A percentile compares a stretch with the other conserved stretches of the same genome.
These are phyloP conservation scores for Ruditapes philippinarum DNA, from an alignment of 1,140 invertebrate genomes.

Conservation along the genomic window DNA sequence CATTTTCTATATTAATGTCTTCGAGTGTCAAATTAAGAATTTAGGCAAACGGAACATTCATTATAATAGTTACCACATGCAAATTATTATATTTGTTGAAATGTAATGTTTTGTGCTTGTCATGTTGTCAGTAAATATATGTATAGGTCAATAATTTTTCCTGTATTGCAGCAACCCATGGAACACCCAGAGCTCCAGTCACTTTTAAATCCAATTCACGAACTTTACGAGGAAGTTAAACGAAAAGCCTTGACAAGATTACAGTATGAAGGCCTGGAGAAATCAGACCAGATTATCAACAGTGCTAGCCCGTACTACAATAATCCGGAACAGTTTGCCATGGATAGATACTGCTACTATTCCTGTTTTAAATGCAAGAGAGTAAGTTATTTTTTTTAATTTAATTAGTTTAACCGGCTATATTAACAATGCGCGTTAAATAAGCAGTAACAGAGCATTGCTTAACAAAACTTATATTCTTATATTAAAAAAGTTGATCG, in stretches of 20 bases:
- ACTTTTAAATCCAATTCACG: constrained; percentile 3
- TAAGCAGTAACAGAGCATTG: background rate
- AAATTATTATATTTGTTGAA: no score
- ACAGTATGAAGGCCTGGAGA: constrained; percentile 31
- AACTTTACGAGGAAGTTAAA: constrained; percentile 44
- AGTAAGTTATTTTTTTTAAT: background rate
- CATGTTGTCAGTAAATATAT: no score
- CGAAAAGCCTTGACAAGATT: constrained; percentile 43
- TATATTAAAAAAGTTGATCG: no score
- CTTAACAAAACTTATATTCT: background rate
- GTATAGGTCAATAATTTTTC: no score
- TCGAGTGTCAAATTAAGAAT: no score
- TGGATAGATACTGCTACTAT: constrained; percentile 57
- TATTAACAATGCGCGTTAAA: background rate
- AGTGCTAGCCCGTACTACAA: constrained; percentile 33
- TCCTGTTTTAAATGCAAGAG: constrained; percentile 52
- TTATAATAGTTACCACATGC: no score
- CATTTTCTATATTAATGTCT: no score
- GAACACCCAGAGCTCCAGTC: background rate
- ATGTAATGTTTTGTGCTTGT: no score
- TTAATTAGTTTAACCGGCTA: background rate
- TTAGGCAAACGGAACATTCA: no score
- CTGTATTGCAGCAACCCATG: constrained; percentile 18
- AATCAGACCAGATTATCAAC: constrained; percentile 10
- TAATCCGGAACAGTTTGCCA: constrained; percentile 23